Percentiles rank a stretch among this genome's conserved stretches.
phyloP scores from a whole-genome alignment of 2,888 invertebrate genomes.

The Torymus texanus region DNA sequence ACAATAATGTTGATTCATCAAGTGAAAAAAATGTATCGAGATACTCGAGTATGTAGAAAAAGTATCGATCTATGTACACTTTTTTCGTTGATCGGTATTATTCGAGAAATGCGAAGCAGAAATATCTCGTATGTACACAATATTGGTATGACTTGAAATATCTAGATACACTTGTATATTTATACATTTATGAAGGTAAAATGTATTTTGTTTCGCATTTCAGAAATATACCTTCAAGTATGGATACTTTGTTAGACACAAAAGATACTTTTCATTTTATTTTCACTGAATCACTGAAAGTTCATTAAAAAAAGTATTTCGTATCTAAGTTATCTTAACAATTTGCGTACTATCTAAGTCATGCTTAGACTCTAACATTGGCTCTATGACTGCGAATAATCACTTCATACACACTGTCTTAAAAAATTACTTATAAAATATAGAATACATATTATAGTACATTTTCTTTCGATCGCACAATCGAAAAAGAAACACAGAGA shows the following conservation, averaged over 20 bases:
- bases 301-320: conserved; percentile 8
- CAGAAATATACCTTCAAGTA: conserved; percentile 37
- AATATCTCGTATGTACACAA: conserved; percentile 28
- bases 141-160: conserved; percentile 11
- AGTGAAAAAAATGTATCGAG: conserved; percentile 13
- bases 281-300: too few relatives aligned
- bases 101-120: conserved; percentile 51
- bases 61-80: conserved; percentile 9
- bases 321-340: not conserved
- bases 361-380: not conserved
- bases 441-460: not conserved
- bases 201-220: conserved; percentile 50
- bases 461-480: too few relatives aligned
- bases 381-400: conserved; percentile 9
- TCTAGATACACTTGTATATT: conserved; percentile 17
- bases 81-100: conserved; percentile 10
- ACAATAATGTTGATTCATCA: conserved; percentile 2
- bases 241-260: conserved; percentile 2
- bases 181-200: conserved; percentile 27
- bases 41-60: conserved; percentile 12
- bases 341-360: not conserved
- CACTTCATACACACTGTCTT: not conserved
- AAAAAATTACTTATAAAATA: conserved; percentile 33
- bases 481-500: conserved; percentile 9
- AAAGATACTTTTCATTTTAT: not conserved